Base-by-base conservation (phyloP, 1,140 invertebrate species). In the Aphelenchoides fujianensis region DNA sequence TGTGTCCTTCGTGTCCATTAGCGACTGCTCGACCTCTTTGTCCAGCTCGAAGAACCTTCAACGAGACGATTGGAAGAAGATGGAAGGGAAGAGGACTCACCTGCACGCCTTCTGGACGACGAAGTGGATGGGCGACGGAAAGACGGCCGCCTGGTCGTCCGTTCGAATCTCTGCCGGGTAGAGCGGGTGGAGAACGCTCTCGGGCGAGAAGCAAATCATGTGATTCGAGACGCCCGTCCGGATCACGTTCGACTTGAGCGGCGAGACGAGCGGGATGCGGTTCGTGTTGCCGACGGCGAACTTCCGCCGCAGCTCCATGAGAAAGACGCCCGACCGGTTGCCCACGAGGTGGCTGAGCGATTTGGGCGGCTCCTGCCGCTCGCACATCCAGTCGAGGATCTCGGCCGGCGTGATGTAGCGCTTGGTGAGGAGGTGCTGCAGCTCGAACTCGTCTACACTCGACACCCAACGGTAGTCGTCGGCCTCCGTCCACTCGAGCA, bases 201-300 rank as follows among this genome's bases (percentile, higher is more conserved):
- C 82, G 3, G 82, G 74, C 7, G 83, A 83, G 59, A 83, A 81
- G 57, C 82, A 83, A 36, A 83, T 84, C 48, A 83, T 73, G 55
- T 83, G 79, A 23, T 75, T 71, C 9, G 82, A 77, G 0, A 83
- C 63, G 19, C 59, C 59, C 27, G 69, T 69, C 12, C 59, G 61
- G 1, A 76, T 9, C 19, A 72, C 71, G 68, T 57, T 72, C 30
- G 74, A 72, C 69, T 41, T 71, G n/a, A 54, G 66, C 19, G 69
- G 81, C 36, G 73, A 71, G 30, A 82, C 77, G 30, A 84, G 61
- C 5, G 81, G 82, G 59, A 84, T 82, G 27, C 80, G 37, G 19
- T 52, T 76, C 3, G 64, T 63, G 7, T 63, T 54, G n/a, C 68
- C 41, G 2, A 37, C 27, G 7, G 76, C 76, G 28, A 81, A 72